These are phyloP conservation scores for Sesia bembeciformis DNA, from an alignment of 2,888 invertebrate species.

Conservation along the genomic window DNA sequence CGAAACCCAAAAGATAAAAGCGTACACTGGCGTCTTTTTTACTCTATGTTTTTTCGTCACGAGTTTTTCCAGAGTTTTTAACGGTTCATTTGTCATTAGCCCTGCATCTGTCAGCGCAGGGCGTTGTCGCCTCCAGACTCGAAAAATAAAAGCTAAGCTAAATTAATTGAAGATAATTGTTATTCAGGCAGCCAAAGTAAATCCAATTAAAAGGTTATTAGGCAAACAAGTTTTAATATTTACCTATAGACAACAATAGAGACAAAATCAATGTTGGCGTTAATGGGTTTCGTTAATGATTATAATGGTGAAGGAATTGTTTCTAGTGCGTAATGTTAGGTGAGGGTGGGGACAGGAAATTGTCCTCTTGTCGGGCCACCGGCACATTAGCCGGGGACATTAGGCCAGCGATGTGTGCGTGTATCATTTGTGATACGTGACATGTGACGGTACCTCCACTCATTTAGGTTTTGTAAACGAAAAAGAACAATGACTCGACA, in stretches of 20 bases:
- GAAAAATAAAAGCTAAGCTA: slow-evolving; percentile 26
- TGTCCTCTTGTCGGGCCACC: slow-evolving; percentile 61
- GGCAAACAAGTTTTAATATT: not conserved
- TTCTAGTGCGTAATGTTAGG: slow-evolving; percentile 60
- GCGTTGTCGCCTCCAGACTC: slow-evolving; percentile 32
- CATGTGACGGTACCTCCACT: slow-evolving; percentile 18
- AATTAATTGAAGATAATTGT: slow-evolving; percentile 16
- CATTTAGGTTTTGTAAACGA: not conserved
- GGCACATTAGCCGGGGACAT: slow-evolving; percentile 63
- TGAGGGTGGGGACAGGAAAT: slow-evolving; percentile 64
- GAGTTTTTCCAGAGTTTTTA: slow-evolving; percentile 50
- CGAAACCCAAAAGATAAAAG: slow-evolving; percentile 46
- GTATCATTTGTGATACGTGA: slow-evolving; percentile 52
- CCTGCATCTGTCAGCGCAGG: slow-evolving; percentile 52
- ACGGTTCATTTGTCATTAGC: slow-evolving; percentile 64
- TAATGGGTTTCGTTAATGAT: slow-evolving; percentile 53
- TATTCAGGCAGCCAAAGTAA: slow-evolving; percentile 7
- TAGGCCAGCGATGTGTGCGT: slow-evolving; percentile 48
- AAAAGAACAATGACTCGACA: no score
- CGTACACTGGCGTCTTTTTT: slow-evolving; percentile 30
- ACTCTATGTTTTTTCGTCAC: slow-evolving; percentile 36
- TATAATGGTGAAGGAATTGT: slow-evolving; percentile 60
- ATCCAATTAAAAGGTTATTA: not conserved
- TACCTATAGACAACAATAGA: slow-evolving; percentile 16
- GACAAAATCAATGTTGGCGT: slow-evolving; percentile 35